Conservation (phyloP, 2,113 vertebrate species). For the Dasyornis broadbenti region DNA sequence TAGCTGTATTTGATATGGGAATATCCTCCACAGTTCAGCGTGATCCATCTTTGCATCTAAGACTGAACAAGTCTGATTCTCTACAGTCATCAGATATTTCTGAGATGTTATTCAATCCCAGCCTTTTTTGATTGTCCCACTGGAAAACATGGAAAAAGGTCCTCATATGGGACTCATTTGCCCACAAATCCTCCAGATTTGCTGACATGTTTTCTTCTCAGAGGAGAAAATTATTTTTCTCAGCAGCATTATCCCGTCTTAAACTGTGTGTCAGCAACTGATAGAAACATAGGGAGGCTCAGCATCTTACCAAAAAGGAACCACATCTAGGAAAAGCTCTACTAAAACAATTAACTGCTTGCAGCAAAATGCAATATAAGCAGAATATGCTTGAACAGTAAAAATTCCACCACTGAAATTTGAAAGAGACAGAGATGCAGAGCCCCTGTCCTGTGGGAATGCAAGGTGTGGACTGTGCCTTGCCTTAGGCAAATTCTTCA, state of each 20-base stretch:
- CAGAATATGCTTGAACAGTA: neutral
- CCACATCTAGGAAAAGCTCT: neutral
- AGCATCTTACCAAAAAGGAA: neutral
- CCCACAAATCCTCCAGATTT: neutral
- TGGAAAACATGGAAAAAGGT: neutral
- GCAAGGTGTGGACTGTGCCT: neutral
- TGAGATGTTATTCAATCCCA: neutral
- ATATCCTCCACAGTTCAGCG: neutral
- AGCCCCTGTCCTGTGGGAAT: neutral
- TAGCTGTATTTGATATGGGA: neutral
- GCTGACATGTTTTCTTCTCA: neutral
- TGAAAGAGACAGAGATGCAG: neutral
- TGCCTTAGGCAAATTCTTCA: neutral
- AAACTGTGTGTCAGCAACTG: neutral
- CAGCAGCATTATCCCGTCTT: neutral
- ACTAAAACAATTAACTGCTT: neutral
- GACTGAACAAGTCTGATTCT: neutral
- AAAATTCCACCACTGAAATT: neutral
- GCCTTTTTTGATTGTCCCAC: neutral
- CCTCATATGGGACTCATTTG: neutral
- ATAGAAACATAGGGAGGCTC: neutral
- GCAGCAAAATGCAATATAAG: neutral
- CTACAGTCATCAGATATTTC: neutral
- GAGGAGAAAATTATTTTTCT: neutral
- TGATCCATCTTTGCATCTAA: neutral